phyloP scores from a whole-genome alignment of 2,797 vertebrate genomes.

The Mormyrus hasselquistii region DNA sequence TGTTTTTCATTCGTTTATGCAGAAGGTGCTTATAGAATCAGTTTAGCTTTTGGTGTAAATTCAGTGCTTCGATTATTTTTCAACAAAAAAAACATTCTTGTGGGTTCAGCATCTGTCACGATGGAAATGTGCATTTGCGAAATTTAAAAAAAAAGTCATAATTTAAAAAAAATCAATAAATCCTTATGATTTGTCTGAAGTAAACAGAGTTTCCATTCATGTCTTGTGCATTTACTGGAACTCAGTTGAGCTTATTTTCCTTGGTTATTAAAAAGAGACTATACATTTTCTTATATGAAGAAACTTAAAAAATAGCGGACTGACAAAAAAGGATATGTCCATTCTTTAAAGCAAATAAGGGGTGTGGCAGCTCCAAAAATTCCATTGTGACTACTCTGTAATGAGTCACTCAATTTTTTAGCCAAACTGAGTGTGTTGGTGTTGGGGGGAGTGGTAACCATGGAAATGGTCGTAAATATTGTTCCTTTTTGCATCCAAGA shows the following conservation, averaged over 20 bases:
- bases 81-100: neutral
- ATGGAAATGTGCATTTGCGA: neutral
- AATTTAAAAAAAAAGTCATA: neutral
- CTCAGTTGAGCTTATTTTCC: neutral
- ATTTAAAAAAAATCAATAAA: neutral
- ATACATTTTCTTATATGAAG: neutral
- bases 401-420: neutral
- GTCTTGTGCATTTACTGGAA: neutral
- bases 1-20: neutral
- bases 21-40: neutral
- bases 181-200: neutral
- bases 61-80: neutral
- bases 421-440: neutral
- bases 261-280: neutral
- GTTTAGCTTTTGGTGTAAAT: neutral
- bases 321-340: neutral
- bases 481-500: neutral
- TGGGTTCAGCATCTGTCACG: neutral
- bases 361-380: neutral
- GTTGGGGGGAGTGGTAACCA: neutral
- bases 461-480: slow-evolving; percentile 7
- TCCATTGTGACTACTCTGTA: neutral
- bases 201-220: neutral
- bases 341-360: neutral
- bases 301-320: neutral